phyloP scores from a whole-genome alignment of 2,113 vertebrate genomes.

The Tragelaphus scriptus region DNA sequence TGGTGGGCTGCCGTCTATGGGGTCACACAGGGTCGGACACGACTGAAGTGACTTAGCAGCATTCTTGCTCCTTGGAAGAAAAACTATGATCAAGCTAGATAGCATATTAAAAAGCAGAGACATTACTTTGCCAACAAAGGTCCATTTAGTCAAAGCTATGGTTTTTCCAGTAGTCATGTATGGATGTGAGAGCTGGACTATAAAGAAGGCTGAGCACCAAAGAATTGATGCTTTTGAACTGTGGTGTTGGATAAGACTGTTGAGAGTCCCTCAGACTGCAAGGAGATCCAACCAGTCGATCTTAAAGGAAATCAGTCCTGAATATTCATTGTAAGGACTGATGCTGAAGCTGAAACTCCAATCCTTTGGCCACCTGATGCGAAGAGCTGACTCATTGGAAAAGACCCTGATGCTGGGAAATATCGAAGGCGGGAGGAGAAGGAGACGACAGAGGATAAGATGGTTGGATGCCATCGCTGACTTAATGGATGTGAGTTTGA shows the following conservation, averaged over 20 bases:
- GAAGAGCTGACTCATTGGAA: background rate
- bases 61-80: background rate
- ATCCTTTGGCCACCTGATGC: background rate
- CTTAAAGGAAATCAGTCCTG: background rate
- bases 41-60: no score
- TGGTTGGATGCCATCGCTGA: rapidly evolving
- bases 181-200: background rate
- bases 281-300: background rate
- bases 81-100: background rate
- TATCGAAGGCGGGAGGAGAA: background rate
- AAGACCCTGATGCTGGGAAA: background rate
- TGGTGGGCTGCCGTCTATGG: no score
- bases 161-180: background rate
- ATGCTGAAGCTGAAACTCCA: background rate
- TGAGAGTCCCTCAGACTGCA: background rate
- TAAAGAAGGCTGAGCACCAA: background rate
- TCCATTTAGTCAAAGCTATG: background rate
- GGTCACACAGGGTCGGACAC: no score
- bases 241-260: background rate
- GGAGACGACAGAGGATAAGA: background rate
- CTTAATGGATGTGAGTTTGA: rapidly evolving
- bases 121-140: background rate
- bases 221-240: background rate
- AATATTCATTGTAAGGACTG: background rate
- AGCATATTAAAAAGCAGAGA: background rate